Base-by-base conservation (phyloP, 2,888 invertebrate species). In the Agrotis clavis region DNA sequence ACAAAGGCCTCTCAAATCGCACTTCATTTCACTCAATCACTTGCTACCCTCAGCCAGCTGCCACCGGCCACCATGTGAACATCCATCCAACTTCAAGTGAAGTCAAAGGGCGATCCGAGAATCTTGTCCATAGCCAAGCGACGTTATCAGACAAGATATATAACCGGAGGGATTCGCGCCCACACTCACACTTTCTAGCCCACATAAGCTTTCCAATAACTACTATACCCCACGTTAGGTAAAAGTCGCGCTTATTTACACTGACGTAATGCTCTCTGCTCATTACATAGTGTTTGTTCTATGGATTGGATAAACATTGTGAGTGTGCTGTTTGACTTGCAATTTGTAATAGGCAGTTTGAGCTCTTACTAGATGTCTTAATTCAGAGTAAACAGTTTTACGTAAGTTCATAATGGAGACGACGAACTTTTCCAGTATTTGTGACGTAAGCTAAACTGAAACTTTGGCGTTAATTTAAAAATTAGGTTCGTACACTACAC, bases 131-230 rank as follows among this genome's bases (percentile, higher is more conserved):
- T 0, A 50, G 13, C 25, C 47, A 25, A 48, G 35, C 35, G 25
- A 7, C 41, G 4, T 21, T 53, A 41, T 41, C 41, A 41, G 41
- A 41, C 41, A 41, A 41, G 41, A 41, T 11, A 41, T n/a, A n/a
- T 41, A 18, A 25, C 4, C 19, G 3, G 13, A 25, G 56, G 48
- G 21, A 13, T 7, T 11, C 7, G 21, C 56, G n/a, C 77, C 66
- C 59, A 76, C 81, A 7, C 30, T 11, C 13, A 25, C 0, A 53
- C 56, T 65, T 47, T 71, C 66, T 64, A 53, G 30, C 56, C 45
- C 60, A 67, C 50, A 62, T 19, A 45, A 47, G 67, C 82, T 79
- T 79, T 78, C 79, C 78, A 79, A 82, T 56, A 25, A 35, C 41
- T 18, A 1, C 21, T 53, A 35, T 35, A 30, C 21, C n/a, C n/a